phyloP scores from a whole-genome alignment of 2,797 vertebrate genomes.

The Mus caroli region DNA sequence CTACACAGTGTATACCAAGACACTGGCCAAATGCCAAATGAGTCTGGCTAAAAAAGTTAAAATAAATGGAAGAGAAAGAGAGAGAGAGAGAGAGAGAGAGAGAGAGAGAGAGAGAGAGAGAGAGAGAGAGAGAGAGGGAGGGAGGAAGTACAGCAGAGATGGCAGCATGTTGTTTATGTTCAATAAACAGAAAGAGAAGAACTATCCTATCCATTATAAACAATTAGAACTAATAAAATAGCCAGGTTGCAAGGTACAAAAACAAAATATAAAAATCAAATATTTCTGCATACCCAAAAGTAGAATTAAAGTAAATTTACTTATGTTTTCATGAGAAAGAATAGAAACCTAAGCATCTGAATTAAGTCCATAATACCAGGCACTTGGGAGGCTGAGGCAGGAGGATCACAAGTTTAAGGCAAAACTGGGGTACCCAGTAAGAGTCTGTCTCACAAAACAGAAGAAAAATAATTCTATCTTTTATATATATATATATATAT shows the following conservation, averaged over 20 bases:
- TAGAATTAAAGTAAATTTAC: not conserved
- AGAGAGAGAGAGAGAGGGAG: no score
- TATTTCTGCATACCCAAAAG: not conserved
- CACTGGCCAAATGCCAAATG: not conserved
- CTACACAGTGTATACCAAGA: not conserved
- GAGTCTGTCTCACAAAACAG: not conserved
- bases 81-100: no score
- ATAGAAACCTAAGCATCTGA: not conserved
- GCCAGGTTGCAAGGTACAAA: not conserved
- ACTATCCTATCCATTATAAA: not conserved
- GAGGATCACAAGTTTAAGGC: not conserved
- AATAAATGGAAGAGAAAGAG: not conserved
- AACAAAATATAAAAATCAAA: not conserved
- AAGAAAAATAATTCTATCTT: not conserved
- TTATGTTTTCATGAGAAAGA: not conserved
- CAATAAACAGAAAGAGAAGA: not conserved
- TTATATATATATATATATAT: no score
- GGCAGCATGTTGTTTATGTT: not conserved
- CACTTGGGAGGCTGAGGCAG: not conserved
- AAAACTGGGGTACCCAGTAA: not conserved
- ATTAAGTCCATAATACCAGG: not conserved
- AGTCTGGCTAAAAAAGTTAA: not conserved
- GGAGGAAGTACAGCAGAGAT: not conserved
- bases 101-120: no score
- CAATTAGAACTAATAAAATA: not conserved